Evolutionary conservation across 2,888 invertebrate species (phyloP).

Genomic region (Micropterix aruncella): DNA sequence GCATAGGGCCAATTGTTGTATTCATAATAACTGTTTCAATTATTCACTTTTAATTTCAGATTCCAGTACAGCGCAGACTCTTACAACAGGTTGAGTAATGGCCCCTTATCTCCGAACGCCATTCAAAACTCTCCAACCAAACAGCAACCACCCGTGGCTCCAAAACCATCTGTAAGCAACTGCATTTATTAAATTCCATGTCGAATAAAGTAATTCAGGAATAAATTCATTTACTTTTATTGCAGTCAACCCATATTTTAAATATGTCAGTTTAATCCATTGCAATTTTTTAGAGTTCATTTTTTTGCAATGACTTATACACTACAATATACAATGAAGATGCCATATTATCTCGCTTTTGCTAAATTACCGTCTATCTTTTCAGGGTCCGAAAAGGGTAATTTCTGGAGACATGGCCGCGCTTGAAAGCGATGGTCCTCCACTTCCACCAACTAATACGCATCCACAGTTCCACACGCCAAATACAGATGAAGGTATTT

Average conservation of each 20-base stretch:
- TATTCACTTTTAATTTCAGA: conserved; percentile 6
- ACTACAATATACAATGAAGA: no score
- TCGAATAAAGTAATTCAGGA: no score
- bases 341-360: no score
- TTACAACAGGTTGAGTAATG: conserved; percentile 10
- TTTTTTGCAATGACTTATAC: no score
- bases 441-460: conserved; percentile 54
- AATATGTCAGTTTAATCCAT: no score
- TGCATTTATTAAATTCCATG: no score
- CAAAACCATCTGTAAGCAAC: conserved; percentile 36
- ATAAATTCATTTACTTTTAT: no score
- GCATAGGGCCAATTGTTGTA: no score
- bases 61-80: conserved; percentile 9
- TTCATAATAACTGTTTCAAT: no score
- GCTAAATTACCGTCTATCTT: no score
- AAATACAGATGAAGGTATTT: neutral
- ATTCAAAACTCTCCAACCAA: conserved; percentile 34
- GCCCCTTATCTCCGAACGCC: conserved; percentile 23
- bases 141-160: conserved; percentile 39
- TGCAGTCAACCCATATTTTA: no score
- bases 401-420: conserved; percentile 9
- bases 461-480: conserved; percentile 38
- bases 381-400: conserved; percentile 14
- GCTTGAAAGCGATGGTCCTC: conserved; percentile 33
- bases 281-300: no score